These are phyloP conservation scores for Sphaeramia orbicularis DNA, from an alignment of 2,797 vertebrate species.

Conservation along the genomic window DNA sequence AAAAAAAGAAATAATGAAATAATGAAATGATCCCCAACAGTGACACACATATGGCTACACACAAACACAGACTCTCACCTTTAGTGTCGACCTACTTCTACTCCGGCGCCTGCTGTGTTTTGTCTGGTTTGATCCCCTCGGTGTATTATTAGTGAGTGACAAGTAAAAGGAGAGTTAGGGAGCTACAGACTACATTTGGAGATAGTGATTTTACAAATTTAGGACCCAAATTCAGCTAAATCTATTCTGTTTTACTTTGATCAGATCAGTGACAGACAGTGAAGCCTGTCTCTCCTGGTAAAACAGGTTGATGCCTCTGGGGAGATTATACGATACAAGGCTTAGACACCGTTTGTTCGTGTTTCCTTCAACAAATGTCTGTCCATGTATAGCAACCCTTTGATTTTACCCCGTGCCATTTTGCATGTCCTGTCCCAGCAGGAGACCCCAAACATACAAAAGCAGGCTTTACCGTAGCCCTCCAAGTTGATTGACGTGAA, in stretches of 20 bases:
- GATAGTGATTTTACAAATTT: slow-evolving; percentile 56
- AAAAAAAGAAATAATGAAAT: slow-evolving; percentile 12
- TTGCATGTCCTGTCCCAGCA: slow-evolving; percentile 8
- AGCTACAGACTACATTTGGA: slow-evolving; percentile 23
- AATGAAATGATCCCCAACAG: not conserved
- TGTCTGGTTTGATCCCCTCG: slow-evolving; percentile 29
- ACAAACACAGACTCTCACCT: slow-evolving; percentile 20
- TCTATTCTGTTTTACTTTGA: slow-evolving; percentile 63
- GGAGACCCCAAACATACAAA: slow-evolving; percentile 14
- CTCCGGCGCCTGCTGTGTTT: slow-evolving; percentile 28
- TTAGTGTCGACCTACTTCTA: slow-evolving; percentile 20
- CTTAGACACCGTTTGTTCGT: not conserved
- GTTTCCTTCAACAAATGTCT: slow-evolving; percentile 14
- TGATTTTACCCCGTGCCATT: slow-evolving; percentile 9
- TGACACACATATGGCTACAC: not conserved
- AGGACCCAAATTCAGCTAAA: slow-evolving; percentile 47
- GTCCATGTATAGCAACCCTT: slow-evolving; percentile 11
- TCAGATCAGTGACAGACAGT: slow-evolving; percentile 52
- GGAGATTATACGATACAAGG: slow-evolving; percentile 31
- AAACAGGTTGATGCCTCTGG: slow-evolving; percentile 20
- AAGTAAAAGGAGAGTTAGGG: slow-evolving; percentile 24
- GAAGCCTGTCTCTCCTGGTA: slow-evolving; percentile 45
- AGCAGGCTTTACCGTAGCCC: slow-evolving; percentile 13
- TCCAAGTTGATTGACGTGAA: slow-evolving; percentile 40
- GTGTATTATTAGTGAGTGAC: slow-evolving; percentile 55